Percentiles rank a stretch among this genome's conserved stretches.
Conservation (phyloP, 2,113 vertebrate genomes). For the Strigops habroptila region DNA sequence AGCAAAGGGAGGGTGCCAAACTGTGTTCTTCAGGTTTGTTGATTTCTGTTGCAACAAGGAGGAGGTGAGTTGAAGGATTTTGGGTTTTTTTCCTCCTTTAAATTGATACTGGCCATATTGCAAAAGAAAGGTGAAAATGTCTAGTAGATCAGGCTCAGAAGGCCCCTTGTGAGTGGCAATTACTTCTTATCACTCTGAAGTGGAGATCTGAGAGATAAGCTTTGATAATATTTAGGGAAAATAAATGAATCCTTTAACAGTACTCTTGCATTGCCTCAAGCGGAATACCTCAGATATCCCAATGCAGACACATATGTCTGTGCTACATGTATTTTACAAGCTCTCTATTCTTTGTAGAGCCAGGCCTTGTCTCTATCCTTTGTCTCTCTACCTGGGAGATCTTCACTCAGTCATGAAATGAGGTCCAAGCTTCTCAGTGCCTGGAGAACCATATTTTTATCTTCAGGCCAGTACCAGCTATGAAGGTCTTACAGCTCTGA, state of each 20-base stretch:
- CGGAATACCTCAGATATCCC: neutral
- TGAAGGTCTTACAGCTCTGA: neutral
- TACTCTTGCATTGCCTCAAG: neutral
- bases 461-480: neutral
- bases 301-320: fast-evolving
- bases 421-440: neutral
- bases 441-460: neutral
- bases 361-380: neutral
- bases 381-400: neutral
- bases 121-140: neutral
- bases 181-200: neutral
- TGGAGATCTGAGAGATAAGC: neutral
- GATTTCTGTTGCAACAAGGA: neutral
- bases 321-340: neutral
- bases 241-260: neutral
- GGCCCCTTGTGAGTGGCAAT: neutral
- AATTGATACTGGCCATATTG: neutral
- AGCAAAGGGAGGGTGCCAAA: neutral
- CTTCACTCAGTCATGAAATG: neutral
- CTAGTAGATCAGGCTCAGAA: neutral
- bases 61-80: neutral
- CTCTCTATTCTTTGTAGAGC: neutral
- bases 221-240: neutral
- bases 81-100: neutral
- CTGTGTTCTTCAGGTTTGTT: neutral